A percentile compares a stretch with the other conserved stretches of the same genome.
Evolutionary conservation across 1,140 invertebrate genomes (phyloP).

Genomic region (Muscidifurax raptorellus): DNA sequence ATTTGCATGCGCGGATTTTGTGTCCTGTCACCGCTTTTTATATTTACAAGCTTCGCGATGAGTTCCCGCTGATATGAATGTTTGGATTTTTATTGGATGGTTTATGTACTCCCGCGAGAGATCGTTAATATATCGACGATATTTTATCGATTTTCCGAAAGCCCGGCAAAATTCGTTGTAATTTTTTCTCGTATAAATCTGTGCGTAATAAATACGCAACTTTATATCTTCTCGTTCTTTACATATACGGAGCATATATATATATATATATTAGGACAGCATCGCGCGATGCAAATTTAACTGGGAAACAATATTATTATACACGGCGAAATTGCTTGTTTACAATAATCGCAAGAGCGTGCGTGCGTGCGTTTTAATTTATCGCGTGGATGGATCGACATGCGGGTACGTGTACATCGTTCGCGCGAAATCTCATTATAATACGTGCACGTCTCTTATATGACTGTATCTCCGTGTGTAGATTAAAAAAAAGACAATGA

Average conservation of each 20-base stretch:
- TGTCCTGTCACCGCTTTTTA: background rate
- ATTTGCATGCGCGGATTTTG: slow-evolving; percentile 4
- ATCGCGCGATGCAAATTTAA: too few relatives aligned
- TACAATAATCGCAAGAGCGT: too few relatives aligned
- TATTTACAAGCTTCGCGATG: slow-evolving; percentile 7
- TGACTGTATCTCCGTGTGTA: background rate
- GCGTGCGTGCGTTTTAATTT: background rate
- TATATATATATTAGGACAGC: too few relatives aligned
- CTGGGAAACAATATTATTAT: too few relatives aligned
- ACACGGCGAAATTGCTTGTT: too few relatives aligned
- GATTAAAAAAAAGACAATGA: background rate
- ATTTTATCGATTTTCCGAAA: background rate
- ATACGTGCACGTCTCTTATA: background rate
- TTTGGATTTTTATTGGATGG: background rate
- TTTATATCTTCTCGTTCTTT: too few relatives aligned
- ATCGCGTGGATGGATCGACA: background rate
- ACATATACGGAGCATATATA: too few relatives aligned
- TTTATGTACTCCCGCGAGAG: background rate
- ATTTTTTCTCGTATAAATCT: too few relatives aligned
- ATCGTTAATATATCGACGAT: too few relatives aligned
- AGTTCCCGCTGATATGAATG: slow-evolving; percentile 14
- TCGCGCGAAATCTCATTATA: too few relatives aligned
- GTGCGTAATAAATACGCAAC: too few relatives aligned
- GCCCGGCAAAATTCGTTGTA: too few relatives aligned
- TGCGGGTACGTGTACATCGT: background rate